These are phyloP conservation scores for Mormyrops attenuatus DNA, from an alignment of 2,797 vertebrate species.

Conservation along the genomic window DNA sequence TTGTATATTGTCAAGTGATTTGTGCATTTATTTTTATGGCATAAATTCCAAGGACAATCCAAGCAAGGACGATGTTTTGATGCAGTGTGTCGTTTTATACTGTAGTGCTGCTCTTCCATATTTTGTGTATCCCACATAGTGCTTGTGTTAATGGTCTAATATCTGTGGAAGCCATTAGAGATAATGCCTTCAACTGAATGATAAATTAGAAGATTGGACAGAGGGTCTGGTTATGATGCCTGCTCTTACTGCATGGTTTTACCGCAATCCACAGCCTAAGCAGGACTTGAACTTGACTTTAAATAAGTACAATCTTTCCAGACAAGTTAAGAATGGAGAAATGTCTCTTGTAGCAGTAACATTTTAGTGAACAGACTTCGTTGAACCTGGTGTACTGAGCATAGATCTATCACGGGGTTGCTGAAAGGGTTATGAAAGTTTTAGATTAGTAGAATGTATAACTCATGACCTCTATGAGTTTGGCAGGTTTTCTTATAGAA, in stretches of 20 bases:
- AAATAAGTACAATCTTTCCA: neutral
- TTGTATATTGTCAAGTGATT: neutral
- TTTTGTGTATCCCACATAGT: neutral
- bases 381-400: neutral
- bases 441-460: neutral
- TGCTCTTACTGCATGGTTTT: neutral
- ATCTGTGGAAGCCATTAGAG: slow-evolving; percentile 3
- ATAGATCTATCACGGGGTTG: neutral
- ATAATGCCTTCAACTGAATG: neutral
- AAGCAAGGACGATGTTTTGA: neutral
- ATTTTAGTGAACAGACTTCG: neutral
- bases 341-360: neutral
- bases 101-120: neutral
- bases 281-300: neutral
- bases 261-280: neutral
- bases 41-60: neutral
- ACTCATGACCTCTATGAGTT: neutral
- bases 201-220: neutral
- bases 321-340: neutral
- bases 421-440: neutral
- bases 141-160: neutral
- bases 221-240: neutral
- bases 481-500: neutral
- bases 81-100: neutral
- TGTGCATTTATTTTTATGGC: neutral